Base-by-base conservation (phyloP, 92 coral and sea anemone species). In the Porites lobata region DNA sequence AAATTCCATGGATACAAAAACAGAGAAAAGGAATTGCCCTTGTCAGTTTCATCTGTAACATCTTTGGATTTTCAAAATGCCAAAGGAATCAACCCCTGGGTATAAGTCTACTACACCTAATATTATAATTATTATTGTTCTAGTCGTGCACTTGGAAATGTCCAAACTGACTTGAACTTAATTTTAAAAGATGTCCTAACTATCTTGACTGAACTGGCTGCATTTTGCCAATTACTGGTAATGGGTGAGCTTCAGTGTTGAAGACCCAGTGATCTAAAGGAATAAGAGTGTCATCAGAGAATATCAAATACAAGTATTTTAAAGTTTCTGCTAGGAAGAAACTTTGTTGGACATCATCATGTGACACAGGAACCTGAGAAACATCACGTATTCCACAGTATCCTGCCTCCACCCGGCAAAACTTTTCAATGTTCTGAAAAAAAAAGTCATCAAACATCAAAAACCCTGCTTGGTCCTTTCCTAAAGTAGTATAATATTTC, bases 271-370 rank as follows among this genome's bases (percentile, higher is more conserved):
- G 77, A 85, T 96, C 98, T 67, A 96, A 89, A 8, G 99, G 98
- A 61, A 96, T 52, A 1, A 96, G 96, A 67, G 91, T 79, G 85
- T 96, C 99, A 43, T 96, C 99, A 51, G 99, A 96, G 78, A 96
- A 96, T 84, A 95, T 91, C 74, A 96, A 89, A 76, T 96, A 96
- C 78, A 96, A 91, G 67, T 96, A 96, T 87, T 96, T 96, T 68
- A 96, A 72, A 32, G 99, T 96, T 91, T 96, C 99, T 26, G 99
- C 99, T 59, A 96, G 83, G 93, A 96, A 96, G 90, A 96, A 96
- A 65, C 99, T 96, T 80, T 96, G 99, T 54, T 96, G 99, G 54
- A 96, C 99, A 47, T 96, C 99, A 51, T 96, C 99, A 20, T 95
- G 98, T 68, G 79, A n/a, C 4, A 92, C 93, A 82, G 90, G 65